phyloP scores from a whole-genome alignment of 2,888 invertebrate species.

The Acrobasis repandana region DNA sequence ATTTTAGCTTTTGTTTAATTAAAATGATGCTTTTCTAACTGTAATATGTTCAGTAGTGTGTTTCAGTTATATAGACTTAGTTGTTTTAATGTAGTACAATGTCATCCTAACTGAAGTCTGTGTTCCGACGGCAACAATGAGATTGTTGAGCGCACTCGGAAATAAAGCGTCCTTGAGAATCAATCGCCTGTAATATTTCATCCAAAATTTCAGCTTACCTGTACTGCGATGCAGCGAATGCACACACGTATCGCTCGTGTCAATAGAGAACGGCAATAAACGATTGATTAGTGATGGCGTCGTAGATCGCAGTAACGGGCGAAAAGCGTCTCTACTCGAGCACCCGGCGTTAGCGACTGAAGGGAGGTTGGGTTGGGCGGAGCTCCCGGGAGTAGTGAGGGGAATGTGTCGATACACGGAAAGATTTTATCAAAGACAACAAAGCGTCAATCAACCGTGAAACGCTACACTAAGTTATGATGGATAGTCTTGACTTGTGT shows the following conservation, averaged over 20 bases:
- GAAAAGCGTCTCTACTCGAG: conserved; percentile 50
- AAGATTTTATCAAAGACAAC: conserved; percentile 14
- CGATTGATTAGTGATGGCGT: conserved; percentile 56
- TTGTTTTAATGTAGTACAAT: background rate
- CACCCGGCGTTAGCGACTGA: conserved; percentile 63
- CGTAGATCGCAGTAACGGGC: conserved; percentile 52
- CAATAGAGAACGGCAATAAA: conserved; percentile 49
- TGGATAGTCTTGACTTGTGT: background rate
- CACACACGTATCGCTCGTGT: conserved; percentile 15
- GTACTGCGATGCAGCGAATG: conserved; percentile 23
- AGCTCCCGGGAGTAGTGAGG: conserved; percentile 36
- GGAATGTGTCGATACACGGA: conserved; percentile 30
- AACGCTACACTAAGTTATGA: conserved; percentile 2
- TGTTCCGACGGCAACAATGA: conserved; percentile 1
- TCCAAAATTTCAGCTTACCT: conserved; percentile 16
- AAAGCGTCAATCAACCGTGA: conserved; percentile 10
- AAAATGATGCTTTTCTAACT: too few relatives aligned
- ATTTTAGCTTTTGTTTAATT: too few relatives aligned
- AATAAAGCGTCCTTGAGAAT: conserved; percentile 44
- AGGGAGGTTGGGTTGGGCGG: conserved; percentile 62
- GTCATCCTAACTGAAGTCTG: background rate
- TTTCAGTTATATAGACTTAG: background rate
- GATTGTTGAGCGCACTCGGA: conserved; percentile 28
- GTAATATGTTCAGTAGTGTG: too few relatives aligned
- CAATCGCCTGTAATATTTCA: conserved; percentile 23